Base-by-base conservation (phyloP, 2,888 invertebrate genomes). In the Sphecodes monilicornis region DNA sequence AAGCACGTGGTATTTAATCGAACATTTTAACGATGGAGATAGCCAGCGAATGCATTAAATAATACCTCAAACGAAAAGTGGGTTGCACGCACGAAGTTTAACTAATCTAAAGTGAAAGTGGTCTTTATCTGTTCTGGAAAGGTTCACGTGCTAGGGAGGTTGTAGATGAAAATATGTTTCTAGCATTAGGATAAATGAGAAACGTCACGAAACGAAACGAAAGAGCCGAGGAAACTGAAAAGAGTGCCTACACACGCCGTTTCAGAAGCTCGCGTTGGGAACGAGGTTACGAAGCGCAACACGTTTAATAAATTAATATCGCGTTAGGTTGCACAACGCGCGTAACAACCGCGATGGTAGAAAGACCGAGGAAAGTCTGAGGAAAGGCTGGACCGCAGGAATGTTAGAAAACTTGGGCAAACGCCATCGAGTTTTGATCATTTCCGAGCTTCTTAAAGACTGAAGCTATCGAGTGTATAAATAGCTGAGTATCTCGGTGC, bases 271-370 rank as follows among this genome's bases (percentile, higher is more conserved):
- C 16, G 60, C 32, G 29, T 16, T 18, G 16, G 60, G 32, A 64
- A 64, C 60, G 60, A 64, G 60, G 60, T 29, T 29, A 64, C 32
- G 32, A 18, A 54, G 43, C 18, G 39, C 39, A 39, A 39, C 54
- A 16, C 26, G 26, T 50, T 29, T 43, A 70, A 70, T 43, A n/a
- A 43, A 46, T 29, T 50, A 50, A 50, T 50, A 64, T 64, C 64
- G 16, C 64, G 64, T 64, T 64, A 64, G 29, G 64, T 64, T 64
- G 64, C 64, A 29, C 64, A 64, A 64, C 64, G 32, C 18, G 18
- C 26, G 29, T 64, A 29, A 32, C 29, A 64, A 18, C 29, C 64
- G 64, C 32, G 29, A 29, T 32, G 29, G 32, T 64, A 18, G 29
- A 64, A 64, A 32, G 32, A 64, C 32, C 64, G 64, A 32, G 18